Conservation (phyloP, 1,140 invertebrate genomes). For the Riptortus pedestris region DNA sequence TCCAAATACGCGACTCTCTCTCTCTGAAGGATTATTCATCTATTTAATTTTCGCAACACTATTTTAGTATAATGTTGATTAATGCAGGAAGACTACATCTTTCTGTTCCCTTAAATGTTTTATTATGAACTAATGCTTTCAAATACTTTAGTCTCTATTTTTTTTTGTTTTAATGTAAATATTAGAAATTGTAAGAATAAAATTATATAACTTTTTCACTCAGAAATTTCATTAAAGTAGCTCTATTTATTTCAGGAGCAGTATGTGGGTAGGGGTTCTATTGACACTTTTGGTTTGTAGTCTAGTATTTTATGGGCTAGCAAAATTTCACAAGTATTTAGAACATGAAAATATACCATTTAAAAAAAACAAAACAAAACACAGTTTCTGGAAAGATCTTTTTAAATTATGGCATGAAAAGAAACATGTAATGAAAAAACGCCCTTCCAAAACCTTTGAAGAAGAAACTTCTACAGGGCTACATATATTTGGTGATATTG, state of each 20-base stretch:
- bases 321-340: slow-evolving; percentile 38
- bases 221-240: too few relatives aligned
- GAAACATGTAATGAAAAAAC: neutral
- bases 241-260: slow-evolving; percentile 40
- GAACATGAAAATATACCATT: slow-evolving; percentile 23
- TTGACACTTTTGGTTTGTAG: slow-evolving; percentile 47
- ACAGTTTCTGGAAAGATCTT: slow-evolving; percentile 21
- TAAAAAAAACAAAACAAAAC: slow-evolving; percentile 11
- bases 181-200: too few relatives aligned
- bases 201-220: too few relatives aligned
- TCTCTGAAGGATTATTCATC: too few relatives aligned
- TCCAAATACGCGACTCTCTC: too few relatives aligned
- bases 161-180: too few relatives aligned
- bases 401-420: slow-evolving; percentile 14
- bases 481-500: slow-evolving; percentile 53
- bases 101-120: too few relatives aligned
- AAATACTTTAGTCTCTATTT: too few relatives aligned
- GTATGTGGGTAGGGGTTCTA: slow-evolving; percentile 52
- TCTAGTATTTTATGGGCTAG: slow-evolving; percentile 44
- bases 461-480: slow-evolving; percentile 37
- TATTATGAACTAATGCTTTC: too few relatives aligned
- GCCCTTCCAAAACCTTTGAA: neutral
- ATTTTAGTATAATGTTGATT: too few relatives aligned
- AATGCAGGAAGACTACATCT: too few relatives aligned
- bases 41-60: too few relatives aligned